Base-by-base conservation (phyloP, 2,797 vertebrate genomes). In the Catharus ustulatus region DNA sequence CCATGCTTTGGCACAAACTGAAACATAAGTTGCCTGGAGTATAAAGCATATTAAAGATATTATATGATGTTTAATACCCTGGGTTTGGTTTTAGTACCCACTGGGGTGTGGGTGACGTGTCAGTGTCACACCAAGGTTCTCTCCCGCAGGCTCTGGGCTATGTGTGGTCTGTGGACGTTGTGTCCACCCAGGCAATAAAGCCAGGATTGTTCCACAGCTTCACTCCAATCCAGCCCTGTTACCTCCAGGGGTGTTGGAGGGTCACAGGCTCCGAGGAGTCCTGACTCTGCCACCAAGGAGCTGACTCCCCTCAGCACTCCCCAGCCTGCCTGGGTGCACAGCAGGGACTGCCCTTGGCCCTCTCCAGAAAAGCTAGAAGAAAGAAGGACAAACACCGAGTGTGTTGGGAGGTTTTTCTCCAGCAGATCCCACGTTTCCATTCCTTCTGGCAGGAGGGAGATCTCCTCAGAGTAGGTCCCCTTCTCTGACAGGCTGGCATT, bases 41-140 rank as follows among this genome's bases (percentile, higher is more conserved):
- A 46, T 23, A 26, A 68, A 62, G 22, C 17, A 10, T 16, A 51
- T 85, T 75, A 13, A 26, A 81, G 66, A 42, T 51, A 18, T 45
- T 68, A 13, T n/a, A 30, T 86, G 38, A 51, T 54, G 54, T 81
- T 84, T 62, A 55, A 40, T 46, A 26, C 51, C 72, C 48, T 75
- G 45, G 23, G n/a, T 95, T 95, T 96, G 96, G 77, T 38, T 38
- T 38, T 38, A 38, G 38, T 96, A 83, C 43, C 21, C 69, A 34
- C 76, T 32, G 42, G 67, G 83, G 82, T 71, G 16, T 48, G 64
- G 75, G 84, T 26, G 0, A 10, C 29, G 30, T 38, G 40, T 57
- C 59, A 58, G 18, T 55, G 42, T 58, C 73, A 72, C 63, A 20
- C 23, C 26, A 8, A 42, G 61, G 49, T 51, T 77, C 77, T 74